phyloP scores from a whole-genome alignment of 2,797 vertebrate genomes.

The Mus caroli region DNA sequence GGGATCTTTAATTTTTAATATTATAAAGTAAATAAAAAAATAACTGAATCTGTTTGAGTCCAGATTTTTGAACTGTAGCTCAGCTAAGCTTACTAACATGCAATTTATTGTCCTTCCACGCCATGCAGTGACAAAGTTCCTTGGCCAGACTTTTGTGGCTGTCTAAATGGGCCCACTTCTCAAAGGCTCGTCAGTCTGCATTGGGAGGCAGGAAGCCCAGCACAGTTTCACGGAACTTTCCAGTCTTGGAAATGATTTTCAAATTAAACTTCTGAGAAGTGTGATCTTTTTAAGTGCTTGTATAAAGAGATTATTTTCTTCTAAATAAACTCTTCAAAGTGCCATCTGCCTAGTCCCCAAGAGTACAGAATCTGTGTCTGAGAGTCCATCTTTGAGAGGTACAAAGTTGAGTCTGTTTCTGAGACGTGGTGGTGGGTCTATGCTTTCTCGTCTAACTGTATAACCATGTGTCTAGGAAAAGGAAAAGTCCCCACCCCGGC shows the following conservation, averaged over 20 bases:
- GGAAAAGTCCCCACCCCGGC: neutral
- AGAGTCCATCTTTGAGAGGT: neutral
- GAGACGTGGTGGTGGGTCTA: neutral
- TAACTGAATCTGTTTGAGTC: neutral
- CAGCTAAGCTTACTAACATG: neutral
- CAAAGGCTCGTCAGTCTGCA: neutral
- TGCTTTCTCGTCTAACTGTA: neutral
- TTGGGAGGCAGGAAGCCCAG: neutral
- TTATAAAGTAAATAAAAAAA: neutral
- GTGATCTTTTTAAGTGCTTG: neutral
- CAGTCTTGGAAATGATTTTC: neutral
- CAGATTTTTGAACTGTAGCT: neutral
- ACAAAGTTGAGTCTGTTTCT: neutral
- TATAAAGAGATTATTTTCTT: constrained; percentile 22
- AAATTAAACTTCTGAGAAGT: neutral
- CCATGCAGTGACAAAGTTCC: neutral
- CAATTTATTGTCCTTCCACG: neutral
- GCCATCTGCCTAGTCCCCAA: neutral
- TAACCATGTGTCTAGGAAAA: neutral
- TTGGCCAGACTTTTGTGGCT: neutral
- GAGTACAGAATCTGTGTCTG: neutral
- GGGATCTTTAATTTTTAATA: constrained; percentile 14
- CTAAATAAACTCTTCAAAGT: neutral
- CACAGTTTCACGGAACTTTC: neutral
- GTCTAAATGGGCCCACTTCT: neutral